Base-by-base conservation (phyloP, 2,888 invertebrate species). In the Spialia ferax region DNA sequence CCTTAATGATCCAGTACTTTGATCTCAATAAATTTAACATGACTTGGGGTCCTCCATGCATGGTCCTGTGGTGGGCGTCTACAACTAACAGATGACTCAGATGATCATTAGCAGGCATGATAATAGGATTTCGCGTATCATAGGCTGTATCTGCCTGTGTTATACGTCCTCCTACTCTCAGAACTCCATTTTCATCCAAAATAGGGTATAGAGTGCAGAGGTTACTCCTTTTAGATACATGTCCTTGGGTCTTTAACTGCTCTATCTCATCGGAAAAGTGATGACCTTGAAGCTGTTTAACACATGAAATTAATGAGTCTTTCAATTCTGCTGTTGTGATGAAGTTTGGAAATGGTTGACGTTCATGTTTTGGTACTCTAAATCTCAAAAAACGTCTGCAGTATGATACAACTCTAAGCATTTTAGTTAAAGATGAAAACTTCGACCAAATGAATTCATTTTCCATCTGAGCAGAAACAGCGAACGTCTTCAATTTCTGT, bases 31-130 rank as follows among this genome's bases (percentile, higher is more conserved):
- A 75, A 57, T 70, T 74, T 0, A 76, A 15, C 63, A 73, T 75
- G 0, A 75, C 4, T n/a, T 73, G 74, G 3, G 73, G 71, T 7
- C 76, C 77, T 6, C 78, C 78, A 66, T 79, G 79, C 3, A 78
- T 23, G 8, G 45, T 45, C 18, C 18, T 45, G 18, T 45, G 18
- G 8, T 45, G 45, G 10, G 45, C 45, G 18, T 45, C 45, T 18
- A 45, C 18, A 18, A 45, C 18, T 45, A 45, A 45, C 2, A 45
- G 18, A 1, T 45, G 15, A 8, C 18, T 45, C 7, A 45, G 45
- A 3, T 45, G 45, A 45, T 45, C 13, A 45, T 45, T 45, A 45
- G 45, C 18, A 18, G 18, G 45, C 18, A 45, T 45, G 18, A 45
- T 45, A 0, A 45, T 45, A 45, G 45, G 45, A 8, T 45, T 7